Conservation (phyloP, 2,888 invertebrate genomes). For the Phlogophora meticulosa region DNA sequence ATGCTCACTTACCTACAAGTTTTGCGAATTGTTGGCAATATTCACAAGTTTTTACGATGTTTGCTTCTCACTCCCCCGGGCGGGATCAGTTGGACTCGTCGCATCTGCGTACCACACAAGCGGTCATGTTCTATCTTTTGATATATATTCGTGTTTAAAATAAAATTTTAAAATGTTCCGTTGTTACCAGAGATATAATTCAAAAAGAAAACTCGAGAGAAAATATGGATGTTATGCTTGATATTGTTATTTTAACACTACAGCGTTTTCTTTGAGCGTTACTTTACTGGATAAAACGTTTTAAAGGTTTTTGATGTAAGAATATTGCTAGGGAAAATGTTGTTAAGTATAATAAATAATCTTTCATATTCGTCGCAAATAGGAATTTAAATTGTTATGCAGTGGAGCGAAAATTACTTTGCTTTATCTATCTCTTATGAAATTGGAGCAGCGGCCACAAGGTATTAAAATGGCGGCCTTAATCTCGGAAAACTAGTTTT, state of each 20-base stretch:
- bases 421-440: slow-evolving; percentile 25
- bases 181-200: slow-evolving; percentile 61
- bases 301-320: slow-evolving; percentile 35
- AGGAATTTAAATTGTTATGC: slow-evolving; percentile 29
- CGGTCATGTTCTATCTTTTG: slow-evolving; percentile 78
- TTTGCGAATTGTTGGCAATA: slow-evolving; percentile 81
- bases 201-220: slow-evolving; percentile 57
- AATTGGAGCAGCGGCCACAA: slow-evolving; percentile 12
- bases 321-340: slow-evolving; percentile 32
- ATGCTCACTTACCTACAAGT: slow-evolving; percentile 79
- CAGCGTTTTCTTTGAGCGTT: slow-evolving; percentile 38
- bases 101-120: slow-evolving; percentile 83
- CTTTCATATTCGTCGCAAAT: slow-evolving; percentile 31
- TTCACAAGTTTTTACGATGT: slow-evolving; percentile 85
- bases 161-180: slow-evolving; percentile 64
- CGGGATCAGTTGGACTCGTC: slow-evolving; percentile 80
- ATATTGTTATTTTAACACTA: slow-evolving; percentile 53
- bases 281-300: slow-evolving; percentile 38
- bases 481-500: neutral
- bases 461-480: neutral
- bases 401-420: slow-evolving; percentile 18
- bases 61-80: slow-evolving; percentile 77
- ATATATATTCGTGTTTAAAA: slow-evolving; percentile 70
- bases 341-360: slow-evolving; percentile 32
- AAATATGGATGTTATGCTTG: slow-evolving; percentile 52